A percentile compares a stretch with the other conserved stretches of the same genome.
Conservation (phyloP, 53 echinoderm and acorn worm genomes). For the Actinopyga echinites region DNA sequence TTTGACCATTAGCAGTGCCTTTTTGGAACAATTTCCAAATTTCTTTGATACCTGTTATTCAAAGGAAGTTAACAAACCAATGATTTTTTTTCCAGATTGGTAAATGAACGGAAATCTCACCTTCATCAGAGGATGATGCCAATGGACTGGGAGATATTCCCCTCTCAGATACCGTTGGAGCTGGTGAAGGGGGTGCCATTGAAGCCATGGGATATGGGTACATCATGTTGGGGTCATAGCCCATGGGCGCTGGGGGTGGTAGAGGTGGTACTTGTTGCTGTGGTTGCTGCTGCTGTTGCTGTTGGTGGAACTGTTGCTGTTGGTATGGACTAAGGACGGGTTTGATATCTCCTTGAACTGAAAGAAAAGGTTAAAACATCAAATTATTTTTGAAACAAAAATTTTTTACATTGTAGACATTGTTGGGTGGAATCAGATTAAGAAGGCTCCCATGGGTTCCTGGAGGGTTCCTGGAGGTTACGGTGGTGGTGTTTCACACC, state of each 20-base stretch:
- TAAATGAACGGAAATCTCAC: background rate
- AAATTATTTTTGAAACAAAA: too few relatives aligned
- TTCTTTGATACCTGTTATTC: too few relatives aligned
- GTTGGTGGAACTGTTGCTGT: slow-evolving; percentile 5
- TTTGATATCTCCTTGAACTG: slow-evolving; percentile 22
- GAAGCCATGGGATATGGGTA: background rate
- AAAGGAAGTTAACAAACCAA: too few relatives aligned
- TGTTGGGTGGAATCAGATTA: too few relatives aligned
- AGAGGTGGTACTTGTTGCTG: background rate
- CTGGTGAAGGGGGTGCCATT: slow-evolving; percentile 1
- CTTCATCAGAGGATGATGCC: slow-evolving; percentile 26
- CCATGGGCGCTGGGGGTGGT: background rate
- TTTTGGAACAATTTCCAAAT: too few relatives aligned
- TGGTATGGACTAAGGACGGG: slow-evolving; percentile 2
- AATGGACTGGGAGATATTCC: slow-evolving; percentile 15
- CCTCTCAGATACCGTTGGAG: background rate
- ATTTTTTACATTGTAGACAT: too few relatives aligned
- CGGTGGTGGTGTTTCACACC: too few relatives aligned
- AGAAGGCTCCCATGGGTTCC: too few relatives aligned
- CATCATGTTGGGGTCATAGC: slow-evolving; percentile 9
- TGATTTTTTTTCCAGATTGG: too few relatives aligned
- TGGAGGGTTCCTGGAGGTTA: too few relatives aligned
- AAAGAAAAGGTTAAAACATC: too few relatives aligned
- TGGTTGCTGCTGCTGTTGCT: slow-evolving; percentile 8
- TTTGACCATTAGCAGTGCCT: too few relatives aligned